Conservation (phyloP, 1,140 invertebrate species). For the Drosophila nigromelanica region DNA sequence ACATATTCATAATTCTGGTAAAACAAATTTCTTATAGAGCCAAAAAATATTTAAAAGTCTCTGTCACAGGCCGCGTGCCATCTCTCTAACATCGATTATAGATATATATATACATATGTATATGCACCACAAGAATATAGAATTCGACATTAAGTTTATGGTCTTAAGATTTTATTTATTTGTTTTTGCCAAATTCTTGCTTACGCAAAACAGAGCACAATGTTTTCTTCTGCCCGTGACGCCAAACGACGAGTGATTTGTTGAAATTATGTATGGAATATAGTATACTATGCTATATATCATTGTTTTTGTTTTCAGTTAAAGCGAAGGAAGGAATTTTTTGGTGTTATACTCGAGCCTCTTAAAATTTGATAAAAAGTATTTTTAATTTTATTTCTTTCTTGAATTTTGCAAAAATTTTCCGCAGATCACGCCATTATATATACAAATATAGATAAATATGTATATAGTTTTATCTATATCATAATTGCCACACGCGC, state of each 20-base stretch:
- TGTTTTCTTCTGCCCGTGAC: constrained; percentile 52
- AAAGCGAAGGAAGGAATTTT: constrained; percentile 2
- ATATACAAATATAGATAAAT: constrained; percentile 28
- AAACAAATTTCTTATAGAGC: background rate
- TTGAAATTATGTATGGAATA: constrained; percentile 22
- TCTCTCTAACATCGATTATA: constrained; percentile 15
- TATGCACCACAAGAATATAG: constrained; percentile 1
- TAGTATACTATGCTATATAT: constrained; percentile 6
- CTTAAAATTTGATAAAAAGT: constrained; percentile 34
- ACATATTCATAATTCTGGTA: constrained; percentile 14
- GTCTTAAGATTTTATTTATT: constrained; percentile 76
- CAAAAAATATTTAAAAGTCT: background rate
- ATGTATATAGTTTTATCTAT: constrained; percentile 8
- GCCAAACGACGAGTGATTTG: constrained; percentile 42
- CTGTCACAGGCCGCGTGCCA: constrained; percentile 39
- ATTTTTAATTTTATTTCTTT: constrained; percentile 29
- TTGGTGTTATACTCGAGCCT: constrained; percentile 7
- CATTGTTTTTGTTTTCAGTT: constrained; percentile 26
- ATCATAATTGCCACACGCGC: constrained; percentile 53
- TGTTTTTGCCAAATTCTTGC: constrained; percentile 67
- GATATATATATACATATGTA: constrained; percentile 6
- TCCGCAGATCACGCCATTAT: constrained; percentile 37
- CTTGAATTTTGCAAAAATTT: constrained; percentile 31
- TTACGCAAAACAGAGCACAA: constrained; percentile 68
- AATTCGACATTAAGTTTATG: constrained; percentile 50